Evolutionary conservation across 2,113 vertebrate species (phyloP), one percentile per base, ranked within the genome.

Genomic region (Rhinoderma darwinii): DNA sequence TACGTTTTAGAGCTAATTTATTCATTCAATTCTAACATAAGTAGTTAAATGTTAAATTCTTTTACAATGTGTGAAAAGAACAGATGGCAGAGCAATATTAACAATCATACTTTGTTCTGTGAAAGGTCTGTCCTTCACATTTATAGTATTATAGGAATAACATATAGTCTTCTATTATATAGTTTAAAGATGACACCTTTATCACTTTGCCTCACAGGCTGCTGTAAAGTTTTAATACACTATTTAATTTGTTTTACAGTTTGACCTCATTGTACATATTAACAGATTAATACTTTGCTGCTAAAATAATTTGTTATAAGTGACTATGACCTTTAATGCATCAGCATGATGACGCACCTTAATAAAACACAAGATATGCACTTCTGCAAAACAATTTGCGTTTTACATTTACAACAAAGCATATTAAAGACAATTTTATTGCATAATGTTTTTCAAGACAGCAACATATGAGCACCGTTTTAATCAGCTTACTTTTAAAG

Each of bases 61-160:
- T 72, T 47, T 82, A 74, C 68, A 61, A 56, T 32, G 50, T 82
- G 66, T 68, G 59, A 47, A 82, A n/a, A 81, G 77, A 72, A 82
- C 85, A 82, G 66, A 82, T 87, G 85, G 78, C 39, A 59, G n/a
- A 32, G 51, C 17, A 59, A 56, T 86, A 81, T 86, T 86, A 86
- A 86, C 77, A 81, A 35, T 86, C 77, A 81, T 81, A 61, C 85
- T 86, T 73, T 73, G 63, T 59, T 82, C 47, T 47, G 25, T 87
- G 66, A 87, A 82, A 87, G 85, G 85, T 87, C 85, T 87, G 78
- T 87, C 68, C 78, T 87, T 74, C 78, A 87, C 77, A 87, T 82
- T 87, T 87, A 87, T 74, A 73, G 85, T 35, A 61, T 82, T 82
- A 87, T 82, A 73, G 66, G 72, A 87, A 87, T 82, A 86, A 82